Evolutionary conservation across 2,797 vertebrate genomes (phyloP), one percentile per base, ranked within the genome.

Genomic region (Huso huso): DNA sequence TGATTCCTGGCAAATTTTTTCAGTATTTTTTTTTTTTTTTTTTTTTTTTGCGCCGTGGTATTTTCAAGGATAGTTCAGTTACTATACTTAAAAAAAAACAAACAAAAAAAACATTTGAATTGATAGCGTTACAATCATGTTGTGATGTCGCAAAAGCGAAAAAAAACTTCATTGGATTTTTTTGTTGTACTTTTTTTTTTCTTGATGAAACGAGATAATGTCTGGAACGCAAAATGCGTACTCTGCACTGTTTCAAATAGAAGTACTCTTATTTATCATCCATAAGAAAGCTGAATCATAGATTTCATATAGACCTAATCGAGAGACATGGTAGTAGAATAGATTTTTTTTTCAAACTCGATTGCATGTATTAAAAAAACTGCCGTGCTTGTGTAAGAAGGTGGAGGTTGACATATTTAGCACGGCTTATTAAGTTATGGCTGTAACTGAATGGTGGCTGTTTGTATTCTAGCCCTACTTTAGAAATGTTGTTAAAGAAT

Each of bases 211-310:
- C 76, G 75, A 69, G 69, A 74, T 68, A 62, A 18, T 73, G 78
- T 72, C 75, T 77, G 68, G 73, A 70, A 83, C 79, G 75, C 78
- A 77, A 82, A 82, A 81, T 73, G 76, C 73, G 79, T 79, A 71
- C 69, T 72, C 51, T 69, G 62, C n/a, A 66, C 55, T 61, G 53
- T 71, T 66, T 69, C 63, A 60, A 48, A 61, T 71, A 49, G 15
- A 62, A 62, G 61, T 70, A 49, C 66, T 63, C 59, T 66, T 66
- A 55, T 58, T 61, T 51, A 60, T 49, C 13, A 66, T 49, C 49
- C 1, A 10, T 9, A 4, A 13, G 52, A 66, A 66, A 66, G 37
- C 50, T 23, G 6, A 5, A 8, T 50, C 6, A 5, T 5, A 37
- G 37, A 37, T 37, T 37, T 37, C 37, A 37, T 37, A 37, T 37